Evolutionary conservation across 1,140 invertebrate genomes (phyloP), one percentile per base, ranked within the genome.

Genomic region (Zaprionus nigranus): DNA sequence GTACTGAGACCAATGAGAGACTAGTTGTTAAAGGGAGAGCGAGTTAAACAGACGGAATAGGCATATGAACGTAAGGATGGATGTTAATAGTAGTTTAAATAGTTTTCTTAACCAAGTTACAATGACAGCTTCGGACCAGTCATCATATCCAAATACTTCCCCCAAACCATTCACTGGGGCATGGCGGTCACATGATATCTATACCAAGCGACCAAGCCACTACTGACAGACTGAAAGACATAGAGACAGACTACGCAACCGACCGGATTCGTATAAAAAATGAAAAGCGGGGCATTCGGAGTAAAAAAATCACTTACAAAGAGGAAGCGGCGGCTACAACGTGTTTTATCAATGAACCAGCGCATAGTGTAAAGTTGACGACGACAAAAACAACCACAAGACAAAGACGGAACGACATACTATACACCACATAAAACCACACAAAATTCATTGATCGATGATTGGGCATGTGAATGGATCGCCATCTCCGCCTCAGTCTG

Each of bases 341-440:
- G 68, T 86, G 75, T 86, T 85, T 84, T 85, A 85, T 85, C 79
- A 86, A 86, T 86, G 82, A 87, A 87, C 63, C 57, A 26, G 53
- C 38, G 46, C 24, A 22, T 60, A 53, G 40, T 76, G 57, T 67
- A 81, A 84, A 60, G 65, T 70, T 82, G 79, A 72, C 43, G 63
- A 78, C 74, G 51, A 68, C 36, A 73, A 36, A 38, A 63, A 34
- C 63, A 43, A 57, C 78, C 78, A 69, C 78, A 85, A 79, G 64
- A 74, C 76, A 70, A 82, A 79, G 71, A 24, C 20, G 64, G 5
- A 17, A 30, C 70, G 28, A 22, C 73, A 62, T 66, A 76, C 71
- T 67, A 62, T 66, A 76, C 71, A 70, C 63, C 64, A 81, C 78
- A 75, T 64, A 83, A 85, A 84, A 81, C 78, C 79, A 79, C 49